phyloP scores from a whole-genome alignment of 2,113 vertebrate genomes.

The Electrona antarctica region DNA sequence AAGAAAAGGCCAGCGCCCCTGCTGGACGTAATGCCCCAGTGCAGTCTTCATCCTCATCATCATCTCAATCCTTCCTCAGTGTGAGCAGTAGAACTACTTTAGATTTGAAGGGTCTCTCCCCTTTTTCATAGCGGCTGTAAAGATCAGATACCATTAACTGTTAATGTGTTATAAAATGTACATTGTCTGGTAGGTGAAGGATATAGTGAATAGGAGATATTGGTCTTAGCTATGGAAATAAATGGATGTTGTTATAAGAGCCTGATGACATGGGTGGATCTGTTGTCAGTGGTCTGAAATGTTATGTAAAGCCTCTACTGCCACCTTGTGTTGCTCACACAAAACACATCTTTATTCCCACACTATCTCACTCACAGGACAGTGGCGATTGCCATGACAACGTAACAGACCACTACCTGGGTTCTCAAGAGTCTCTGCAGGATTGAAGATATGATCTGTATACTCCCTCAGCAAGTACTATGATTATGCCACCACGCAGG shows the following conservation, averaged over 20 bases:
- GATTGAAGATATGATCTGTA: constrained; percentile 34
- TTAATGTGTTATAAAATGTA: too few species aligned
- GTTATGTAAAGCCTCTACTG: constrained; percentile 24
- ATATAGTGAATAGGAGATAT: too few species aligned
- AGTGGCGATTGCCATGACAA: constrained; percentile 42
- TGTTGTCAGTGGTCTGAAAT: background rate
- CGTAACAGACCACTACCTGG: constrained; percentile 51
- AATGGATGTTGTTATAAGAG: too few species aligned
- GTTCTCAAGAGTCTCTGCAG: constrained; percentile 66
- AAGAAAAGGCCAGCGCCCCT: constrained; percentile 22
- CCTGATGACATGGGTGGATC: too few species aligned
- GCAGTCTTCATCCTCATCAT: constrained; percentile 24
- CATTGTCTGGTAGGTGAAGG: too few species aligned
- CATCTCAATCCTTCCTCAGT: constrained; percentile 63
- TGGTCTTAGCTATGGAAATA: too few species aligned
- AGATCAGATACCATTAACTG: background rate
- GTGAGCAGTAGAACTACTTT: constrained; percentile 47
- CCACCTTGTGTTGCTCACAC: constrained; percentile 34
- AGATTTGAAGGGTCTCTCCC: background rate
- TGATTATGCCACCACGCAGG: background rate
- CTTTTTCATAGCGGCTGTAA: background rate
- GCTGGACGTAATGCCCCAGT: background rate
- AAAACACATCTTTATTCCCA: background rate
- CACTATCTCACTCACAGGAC: constrained; percentile 52
- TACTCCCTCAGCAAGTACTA: background rate